phyloP scores from a whole-genome alignment of 23 tunicate genomes.

The Clavelina lepadiformis region DNA sequence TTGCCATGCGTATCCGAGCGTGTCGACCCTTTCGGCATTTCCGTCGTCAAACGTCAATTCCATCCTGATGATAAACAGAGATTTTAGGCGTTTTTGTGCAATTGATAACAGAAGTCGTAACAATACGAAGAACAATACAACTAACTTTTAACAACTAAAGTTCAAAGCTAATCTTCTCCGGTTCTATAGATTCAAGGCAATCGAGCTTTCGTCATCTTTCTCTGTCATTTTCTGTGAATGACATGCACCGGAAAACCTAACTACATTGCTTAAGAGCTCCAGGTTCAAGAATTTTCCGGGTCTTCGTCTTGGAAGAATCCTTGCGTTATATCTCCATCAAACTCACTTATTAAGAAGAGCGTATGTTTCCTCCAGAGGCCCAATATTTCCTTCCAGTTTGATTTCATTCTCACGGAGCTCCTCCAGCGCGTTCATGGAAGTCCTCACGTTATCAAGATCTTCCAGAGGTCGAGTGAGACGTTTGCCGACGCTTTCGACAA shows the following conservation, averaged over 20 bases:
- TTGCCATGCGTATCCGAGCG: constrained; percentile 92
- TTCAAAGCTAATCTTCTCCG: too few species aligned
- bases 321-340: too few species aligned
- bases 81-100: too few species aligned
- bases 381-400: constrained; percentile 71
- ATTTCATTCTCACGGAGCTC: constrained; percentile 82
- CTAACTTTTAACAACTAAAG: too few species aligned
- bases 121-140: too few species aligned
- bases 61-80: constrained; percentile 57
- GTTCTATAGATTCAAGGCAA: too few species aligned
- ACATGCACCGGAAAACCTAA: background rate
- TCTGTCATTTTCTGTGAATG: too few species aligned
- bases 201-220: too few species aligned
- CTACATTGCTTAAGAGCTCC: background rate
- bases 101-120: too few species aligned
- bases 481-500: constrained; percentile 69
- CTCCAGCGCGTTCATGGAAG: constrained; percentile 79
- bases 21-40: constrained; percentile 89
- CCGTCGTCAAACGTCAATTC: constrained; percentile 91
- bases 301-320: too few species aligned
- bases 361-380: constrained; percentile 86
- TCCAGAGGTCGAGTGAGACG: constrained; percentile 65
- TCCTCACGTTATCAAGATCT: constrained; percentile 86
- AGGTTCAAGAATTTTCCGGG: too few species aligned
- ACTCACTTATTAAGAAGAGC: constrained; percentile 73